Evolutionary conservation across 2,888 invertebrate genomes (phyloP), one percentile per base, ranked within the genome.

Genomic region (Cataglyphis rosenhaueri): DNA sequence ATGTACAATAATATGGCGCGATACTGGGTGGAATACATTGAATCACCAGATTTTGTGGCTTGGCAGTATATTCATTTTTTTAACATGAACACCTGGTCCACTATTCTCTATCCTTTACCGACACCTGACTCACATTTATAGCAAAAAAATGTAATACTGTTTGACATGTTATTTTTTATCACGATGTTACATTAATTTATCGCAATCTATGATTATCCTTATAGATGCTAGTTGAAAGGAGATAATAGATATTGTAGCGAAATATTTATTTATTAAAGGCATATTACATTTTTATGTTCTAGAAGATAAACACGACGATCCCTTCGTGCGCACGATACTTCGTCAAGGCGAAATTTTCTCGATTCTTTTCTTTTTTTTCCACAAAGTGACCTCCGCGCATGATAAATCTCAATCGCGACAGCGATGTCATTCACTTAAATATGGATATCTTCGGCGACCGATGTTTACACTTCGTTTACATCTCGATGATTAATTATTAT

Each of bases 251-350:
- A 29, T 88, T 89, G 64, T 92, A 91, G 87, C 90, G 91, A 92
- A 92, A 90, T 86, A 83, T 90, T 86, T 89, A 90, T 92, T 92
- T 90, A 91, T 90, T 92, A 88, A 89, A 90, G 89, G 88, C 89
- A 85, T 88, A 82, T 91, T 88, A 90, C 87, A 87, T 81, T 85
- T 88, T 86, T 81, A 85, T 84, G 86, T 87, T 88, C 86, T 89
- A 88, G 73, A 86, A 87, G 38, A 66, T 87, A 91, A 86, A 88
- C 85, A 87, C 88, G 87, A 89, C 86, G 87, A 88, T 89, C 84
- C 82, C 85, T 81, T 88, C 86, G 84, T 78, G 83, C 85, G 81
- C 86, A 68, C 82, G 84, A 85, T 75, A 84, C 73, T 85, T 61
- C 65, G 57, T 85, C 29, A 62, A 81, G 64, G 70, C 21, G 66